Percentiles rank a stretch among this genome's conserved stretches.
Evolutionary conservation across 2,888 invertebrate species (phyloP).

Genomic region (Callyntrura sp.): DNA sequence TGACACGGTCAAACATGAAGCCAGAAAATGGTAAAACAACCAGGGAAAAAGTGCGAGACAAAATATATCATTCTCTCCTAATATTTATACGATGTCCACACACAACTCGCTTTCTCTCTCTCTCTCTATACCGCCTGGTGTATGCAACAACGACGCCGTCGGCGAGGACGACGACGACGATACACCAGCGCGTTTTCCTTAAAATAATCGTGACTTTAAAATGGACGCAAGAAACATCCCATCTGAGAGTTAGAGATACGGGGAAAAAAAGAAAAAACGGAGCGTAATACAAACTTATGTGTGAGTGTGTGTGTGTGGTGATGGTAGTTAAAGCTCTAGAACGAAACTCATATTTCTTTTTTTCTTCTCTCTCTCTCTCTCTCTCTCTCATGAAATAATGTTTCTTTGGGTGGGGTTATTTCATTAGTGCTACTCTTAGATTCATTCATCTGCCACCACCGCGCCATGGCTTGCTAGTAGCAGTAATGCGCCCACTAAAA

Average conservation of each 20-base stretch:
- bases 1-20: conserved; percentile 4
- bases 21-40: conserved; percentile 13
- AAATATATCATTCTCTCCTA: background rate
- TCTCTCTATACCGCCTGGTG: background rate
- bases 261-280: background rate
- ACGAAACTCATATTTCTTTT: conserved; percentile 69
- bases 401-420: conserved; percentile 78
- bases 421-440: conserved; percentile 73
- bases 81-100: background rate
- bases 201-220: conserved; percentile 49
- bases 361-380: conserved; percentile 66
- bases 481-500: background rate
- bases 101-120: no score
- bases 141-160: background rate
- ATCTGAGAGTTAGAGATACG: conserved; percentile 75
- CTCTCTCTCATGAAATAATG: conserved; percentile 75
- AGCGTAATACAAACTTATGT: no score
- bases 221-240: conserved; percentile 73
- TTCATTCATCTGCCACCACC: conserved; percentile 58
- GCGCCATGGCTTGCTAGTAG: no score
- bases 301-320: conserved; percentile 37
- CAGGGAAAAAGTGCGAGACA: background rate
- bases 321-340: conserved; percentile 9
- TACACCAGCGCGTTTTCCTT: background rate
- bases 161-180: background rate